Percentiles rank a stretch among this genome's conserved stretches.
phyloP scores from a whole-genome alignment of 2,888 invertebrate species.

The Drosophila barbarae region DNA sequence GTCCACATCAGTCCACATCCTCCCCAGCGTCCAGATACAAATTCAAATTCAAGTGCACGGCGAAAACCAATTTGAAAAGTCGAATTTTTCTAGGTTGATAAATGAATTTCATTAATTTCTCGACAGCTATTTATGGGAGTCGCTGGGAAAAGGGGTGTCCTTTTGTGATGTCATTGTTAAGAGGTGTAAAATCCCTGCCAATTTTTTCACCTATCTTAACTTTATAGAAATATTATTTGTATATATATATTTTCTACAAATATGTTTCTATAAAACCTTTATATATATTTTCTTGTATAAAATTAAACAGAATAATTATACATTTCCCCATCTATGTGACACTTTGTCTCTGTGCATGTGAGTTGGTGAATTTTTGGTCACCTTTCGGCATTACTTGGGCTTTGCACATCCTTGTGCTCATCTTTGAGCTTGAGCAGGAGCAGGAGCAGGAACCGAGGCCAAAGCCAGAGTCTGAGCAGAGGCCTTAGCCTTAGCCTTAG shows the following conservation, averaged over 20 bases:
- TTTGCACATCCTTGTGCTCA: conserved; percentile 7
- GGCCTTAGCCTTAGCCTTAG: not conserved
- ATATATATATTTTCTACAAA: not conserved
- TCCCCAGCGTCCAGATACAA: conserved; percentile 29
- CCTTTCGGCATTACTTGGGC: conserved; percentile 14
- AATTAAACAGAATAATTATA: not conserved
- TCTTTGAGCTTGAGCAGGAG: conserved; percentile 1
- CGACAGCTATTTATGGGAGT: not conserved
- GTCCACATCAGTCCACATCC: conserved; percentile 1
- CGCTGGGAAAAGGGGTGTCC: not conserved
- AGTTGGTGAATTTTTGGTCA: conserved; percentile 20
- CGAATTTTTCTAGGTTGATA: not conserved
- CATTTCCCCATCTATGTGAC: not conserved
- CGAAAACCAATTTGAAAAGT: not conserved
- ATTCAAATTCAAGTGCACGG: conserved; percentile 1
- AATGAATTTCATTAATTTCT: not conserved
- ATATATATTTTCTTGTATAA: not conserved
- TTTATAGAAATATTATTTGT: not conserved
- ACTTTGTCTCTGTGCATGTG: not conserved
- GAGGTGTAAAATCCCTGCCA: not conserved
- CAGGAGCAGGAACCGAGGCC: not conserved
- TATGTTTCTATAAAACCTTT: not conserved
- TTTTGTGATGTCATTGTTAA: not conserved
- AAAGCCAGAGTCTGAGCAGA: not conserved
- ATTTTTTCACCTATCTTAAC: no score